Percentiles rank a stretch among this genome's conserved stretches.
Conservation (phyloP, 37 sponge, comb jelly and placozoan genomes). For the Oopsacas minuta region DNA sequence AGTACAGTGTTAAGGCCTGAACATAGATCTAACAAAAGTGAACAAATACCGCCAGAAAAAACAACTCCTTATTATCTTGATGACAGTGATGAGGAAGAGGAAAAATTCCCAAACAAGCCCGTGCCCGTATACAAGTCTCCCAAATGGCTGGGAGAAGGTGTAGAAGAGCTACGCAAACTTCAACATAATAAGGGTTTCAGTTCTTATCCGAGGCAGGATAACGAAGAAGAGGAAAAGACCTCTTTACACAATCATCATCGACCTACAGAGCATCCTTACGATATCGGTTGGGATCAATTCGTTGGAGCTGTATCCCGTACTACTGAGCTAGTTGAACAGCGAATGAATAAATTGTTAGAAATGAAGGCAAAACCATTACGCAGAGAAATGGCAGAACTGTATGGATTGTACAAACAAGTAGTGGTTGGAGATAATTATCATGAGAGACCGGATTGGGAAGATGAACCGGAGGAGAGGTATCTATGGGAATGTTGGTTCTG, state of each 20-base stretch:
- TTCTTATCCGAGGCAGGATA: not conserved
- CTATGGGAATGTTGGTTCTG: slow-evolving; percentile 9
- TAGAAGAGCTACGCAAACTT: not conserved
- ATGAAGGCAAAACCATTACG: not conserved
- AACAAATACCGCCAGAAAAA: not conserved
- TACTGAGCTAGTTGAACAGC: not conserved
- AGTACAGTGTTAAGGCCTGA: not conserved
- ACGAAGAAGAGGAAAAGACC: not conserved
- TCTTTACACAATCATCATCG: not conserved
- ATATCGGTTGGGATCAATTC: not conserved
- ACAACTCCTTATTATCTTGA: not conserved
- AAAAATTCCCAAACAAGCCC: not conserved
- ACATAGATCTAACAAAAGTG: not conserved
- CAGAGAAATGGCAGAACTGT: not conserved
- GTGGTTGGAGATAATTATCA: not conserved
- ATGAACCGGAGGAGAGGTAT: slow-evolving; percentile 11
- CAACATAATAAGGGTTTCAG: not conserved
- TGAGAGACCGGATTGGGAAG: slow-evolving; percentile 15
- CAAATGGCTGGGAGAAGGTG: not conserved
- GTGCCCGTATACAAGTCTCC: not conserved
- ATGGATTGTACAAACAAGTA: not conserved
- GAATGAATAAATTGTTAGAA: not conserved
- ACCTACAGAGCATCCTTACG: not conserved
- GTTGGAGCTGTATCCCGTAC: not conserved
- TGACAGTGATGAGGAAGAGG: not conserved